Evolutionary conservation across 2,113 vertebrate genomes (phyloP), one percentile per base, ranked within the genome.

Genomic region (Peromyscus polionotus): DNA sequence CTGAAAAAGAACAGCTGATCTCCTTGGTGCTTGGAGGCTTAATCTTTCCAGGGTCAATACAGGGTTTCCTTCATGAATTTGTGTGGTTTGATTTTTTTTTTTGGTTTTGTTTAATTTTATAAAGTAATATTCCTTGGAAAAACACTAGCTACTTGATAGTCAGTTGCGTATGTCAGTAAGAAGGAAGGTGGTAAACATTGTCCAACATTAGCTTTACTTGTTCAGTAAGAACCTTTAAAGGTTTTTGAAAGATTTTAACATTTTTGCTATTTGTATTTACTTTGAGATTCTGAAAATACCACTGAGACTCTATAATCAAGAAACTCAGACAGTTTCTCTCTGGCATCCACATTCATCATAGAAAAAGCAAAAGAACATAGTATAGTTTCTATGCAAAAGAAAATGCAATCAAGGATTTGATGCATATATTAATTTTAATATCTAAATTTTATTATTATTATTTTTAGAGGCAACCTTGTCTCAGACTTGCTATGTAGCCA

Each of bases 201-300:
- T 22, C 70, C 67, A 28, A 91, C 13, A 39, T 93, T 86, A 89
- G 36, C 12, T 93, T 94, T 94, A 91, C 33, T 95, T 96, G 31
- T 92, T 95, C 26, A 80, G 36, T 33, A 61, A 87, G 19, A 97
- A 94, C 14, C 84, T 88, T 81, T 48, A 70, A 16, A 8, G 24
- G 61, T 86, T 92, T 86, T 95, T 45, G 39, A 94, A 91, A 93
- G 33, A 54, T 91, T 85, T 96, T 94, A 77, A 93, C 33, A 91
- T 33, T 19, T 95, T 36, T 85, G 7, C 61, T 93, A 1, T 77
- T 97, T 91, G 72, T 48, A 68, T 85, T 95, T 93, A 67, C 94
- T 90, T 95, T 94, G 65, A 91, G 77, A 89, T 86, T 96, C 86
- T 90, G 72, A 48, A 95, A 95, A 85, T 24, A 90, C 1, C 17